Evolutionary conservation across 2,888 invertebrate genomes (phyloP).

Genomic region (Dicyrtomina minuta): DNA sequence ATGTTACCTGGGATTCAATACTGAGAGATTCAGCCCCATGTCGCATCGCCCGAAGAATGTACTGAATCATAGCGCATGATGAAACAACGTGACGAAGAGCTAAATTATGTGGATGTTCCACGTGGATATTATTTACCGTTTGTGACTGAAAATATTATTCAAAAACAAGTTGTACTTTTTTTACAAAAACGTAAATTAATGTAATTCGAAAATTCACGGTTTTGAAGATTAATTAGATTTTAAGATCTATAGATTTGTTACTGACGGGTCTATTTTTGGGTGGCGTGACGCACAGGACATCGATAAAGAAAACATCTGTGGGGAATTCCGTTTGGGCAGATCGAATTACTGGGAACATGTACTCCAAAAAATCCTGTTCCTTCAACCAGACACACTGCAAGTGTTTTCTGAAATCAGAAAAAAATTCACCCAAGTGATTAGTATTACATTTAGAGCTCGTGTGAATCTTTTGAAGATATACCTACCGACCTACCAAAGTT

Average conservation of each 20-base stretch:
- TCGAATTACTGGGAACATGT: constrained; percentile 71
- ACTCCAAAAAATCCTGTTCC: constrained; percentile 68
- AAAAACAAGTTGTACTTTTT: too few species aligned
- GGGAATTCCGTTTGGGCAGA: constrained; percentile 62
- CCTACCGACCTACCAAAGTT: too few species aligned
- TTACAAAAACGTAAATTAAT: too few species aligned
- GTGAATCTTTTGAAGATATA: too few species aligned
- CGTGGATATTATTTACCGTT: constrained; percentile 64
- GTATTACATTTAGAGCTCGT: too few species aligned
- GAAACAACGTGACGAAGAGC: constrained; percentile 67
- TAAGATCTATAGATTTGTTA: constrained; percentile 35
- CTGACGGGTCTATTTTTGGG: constrained; percentile 77
- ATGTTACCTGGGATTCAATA: constrained; percentile 58
- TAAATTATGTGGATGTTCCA: constrained; percentile 76
- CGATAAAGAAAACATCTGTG: constrained; percentile 83
- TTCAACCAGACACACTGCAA: constrained; percentile 71
- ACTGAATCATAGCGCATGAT: constrained; percentile 66
- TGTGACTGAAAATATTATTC: constrained; percentile 58
- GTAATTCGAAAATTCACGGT: not conserved
- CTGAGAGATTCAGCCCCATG: constrained; percentile 62
- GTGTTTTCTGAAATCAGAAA: constrained; percentile 61
- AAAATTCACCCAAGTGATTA: too few species aligned
- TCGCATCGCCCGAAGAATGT: constrained; percentile 66
- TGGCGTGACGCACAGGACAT: constrained; percentile 81
- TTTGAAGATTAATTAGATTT: constrained; percentile 5